Base-by-base conservation (phyloP, 2,888 invertebrate species). In the Macrophya alboannulata region DNA sequence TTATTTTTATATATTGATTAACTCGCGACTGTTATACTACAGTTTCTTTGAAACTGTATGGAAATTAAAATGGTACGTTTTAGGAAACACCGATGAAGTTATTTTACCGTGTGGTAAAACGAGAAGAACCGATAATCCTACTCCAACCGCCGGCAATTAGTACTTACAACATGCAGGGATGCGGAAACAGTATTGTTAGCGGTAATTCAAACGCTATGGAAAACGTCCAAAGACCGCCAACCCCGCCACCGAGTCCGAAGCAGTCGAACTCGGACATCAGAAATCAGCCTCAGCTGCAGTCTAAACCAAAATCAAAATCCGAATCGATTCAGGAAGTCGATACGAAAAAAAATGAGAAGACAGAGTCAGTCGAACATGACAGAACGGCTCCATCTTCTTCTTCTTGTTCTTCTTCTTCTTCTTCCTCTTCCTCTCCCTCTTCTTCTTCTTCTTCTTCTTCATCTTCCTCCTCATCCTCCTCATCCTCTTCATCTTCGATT, bases 241-340 rank as follows among this genome's bases (percentile, higher is more conserved):
- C 92, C 0, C 92, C 92, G 9, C 92, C 92, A 9, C 92, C 92
- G 4, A 92, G 92, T 87, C 92, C 92, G 1, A 92, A 92, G 55
- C 90, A 72, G 25, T 74, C 74, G 55, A 83, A 81, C 25, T 25
- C 71, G 4, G 68, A 65, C 0, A 37, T 48, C 9, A 59, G 59
- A 43, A 81, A 12, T 15, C 17, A 43, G 21, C 15, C 48, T 0
- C 25, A 43, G 4, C 9, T 21, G 3, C 25, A 55, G 77, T 17
- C 45, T 21, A 76, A 48, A 48, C 71, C 76, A 12, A 51, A 31
- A 17, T 37, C 77, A 9, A 77, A 25, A 17, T n/a, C 31, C 0
- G 43, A 77, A 2, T 25, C 74, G 74, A 25, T 21, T 37, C 68
- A 3, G 12, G 25, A 62, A 25, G 9, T 31, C 12, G 10, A 62